Conservation (phyloP, 37 sponge, comb jelly and placozoan species). For the Aphrocallistes beatrix region DNA sequence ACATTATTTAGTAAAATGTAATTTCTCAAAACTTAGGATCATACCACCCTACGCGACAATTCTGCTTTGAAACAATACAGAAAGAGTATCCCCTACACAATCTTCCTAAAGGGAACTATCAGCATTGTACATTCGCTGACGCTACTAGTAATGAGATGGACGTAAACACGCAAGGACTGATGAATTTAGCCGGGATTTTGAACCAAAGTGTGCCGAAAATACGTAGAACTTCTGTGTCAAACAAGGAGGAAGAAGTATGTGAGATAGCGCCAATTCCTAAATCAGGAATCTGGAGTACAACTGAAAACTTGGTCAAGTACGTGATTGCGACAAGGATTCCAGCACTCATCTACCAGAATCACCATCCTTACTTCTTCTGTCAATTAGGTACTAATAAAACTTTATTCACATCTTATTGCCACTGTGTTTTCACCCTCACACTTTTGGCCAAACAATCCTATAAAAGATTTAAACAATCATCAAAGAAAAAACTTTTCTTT, state of each 20-base stretch:
- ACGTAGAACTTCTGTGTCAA: background rate
- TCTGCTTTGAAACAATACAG: background rate
- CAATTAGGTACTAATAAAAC: conserved; percentile 17
- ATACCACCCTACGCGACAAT: background rate
- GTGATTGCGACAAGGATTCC: background rate
- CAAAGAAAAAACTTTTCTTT: too few species aligned
- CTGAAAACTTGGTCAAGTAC: background rate
- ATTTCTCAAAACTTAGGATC: too few species aligned
- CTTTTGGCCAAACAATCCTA: too few species aligned
- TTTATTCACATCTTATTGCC: too few species aligned
- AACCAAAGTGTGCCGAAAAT: background rate
- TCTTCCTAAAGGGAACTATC: background rate
- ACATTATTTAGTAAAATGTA: too few species aligned
- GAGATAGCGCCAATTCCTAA: background rate
- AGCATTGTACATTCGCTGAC: background rate
- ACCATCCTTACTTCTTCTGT: conserved; percentile 16
- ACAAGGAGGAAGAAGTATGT: background rate
- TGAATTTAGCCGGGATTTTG: background rate
- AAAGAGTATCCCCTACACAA: background rate
- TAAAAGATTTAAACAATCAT: too few species aligned
- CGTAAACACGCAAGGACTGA: background rate
- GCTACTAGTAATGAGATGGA: background rate
- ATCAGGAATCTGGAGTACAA: background rate
- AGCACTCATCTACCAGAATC: background rate
- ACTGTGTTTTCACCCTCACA: too few species aligned